These are phyloP conservation scores for Heterochromis multidens DNA, from an alignment of 2,113 vertebrate genomes.

Conservation along the genomic window DNA sequence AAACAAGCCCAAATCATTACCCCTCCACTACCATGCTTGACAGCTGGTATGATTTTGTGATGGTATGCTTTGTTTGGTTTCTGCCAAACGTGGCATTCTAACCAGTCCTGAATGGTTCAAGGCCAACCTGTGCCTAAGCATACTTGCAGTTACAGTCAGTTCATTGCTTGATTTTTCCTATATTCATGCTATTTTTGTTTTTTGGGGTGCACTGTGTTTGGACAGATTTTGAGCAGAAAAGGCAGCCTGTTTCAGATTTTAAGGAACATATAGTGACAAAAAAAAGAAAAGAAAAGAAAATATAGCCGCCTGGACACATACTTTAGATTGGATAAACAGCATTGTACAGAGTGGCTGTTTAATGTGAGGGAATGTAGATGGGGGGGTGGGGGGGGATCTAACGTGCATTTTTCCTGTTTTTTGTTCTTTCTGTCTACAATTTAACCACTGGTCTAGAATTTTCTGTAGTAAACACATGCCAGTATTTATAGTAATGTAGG, in stretches of 20 bases:
- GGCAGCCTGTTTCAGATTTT: neutral
- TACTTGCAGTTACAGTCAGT: neutral
- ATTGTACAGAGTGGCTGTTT: neutral
- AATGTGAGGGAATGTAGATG: neutral
- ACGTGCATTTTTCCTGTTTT: neutral
- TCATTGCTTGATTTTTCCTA: neutral
- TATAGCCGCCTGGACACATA: neutral
- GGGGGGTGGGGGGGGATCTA: too few relatives aligned
- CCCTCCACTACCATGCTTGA: neutral
- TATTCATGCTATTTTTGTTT: neutral
- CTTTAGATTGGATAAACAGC: neutral
- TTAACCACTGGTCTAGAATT: neutral
- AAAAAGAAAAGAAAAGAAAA: neutral
- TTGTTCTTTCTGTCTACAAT: neutral
- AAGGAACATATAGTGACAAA: neutral
- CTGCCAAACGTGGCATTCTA: neutral
- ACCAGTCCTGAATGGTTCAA: neutral
- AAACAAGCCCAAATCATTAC: neutral
- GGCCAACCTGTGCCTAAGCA: neutral
- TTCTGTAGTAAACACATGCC: neutral
- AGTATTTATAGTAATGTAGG: neutral
- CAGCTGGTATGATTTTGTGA: neutral
- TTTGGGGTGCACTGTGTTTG: neutral
- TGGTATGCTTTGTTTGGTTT: neutral
- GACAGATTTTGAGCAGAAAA: neutral